phyloP scores from a whole-genome alignment of 2,797 vertebrate genomes.

The Ceyx erithaca region DNA sequence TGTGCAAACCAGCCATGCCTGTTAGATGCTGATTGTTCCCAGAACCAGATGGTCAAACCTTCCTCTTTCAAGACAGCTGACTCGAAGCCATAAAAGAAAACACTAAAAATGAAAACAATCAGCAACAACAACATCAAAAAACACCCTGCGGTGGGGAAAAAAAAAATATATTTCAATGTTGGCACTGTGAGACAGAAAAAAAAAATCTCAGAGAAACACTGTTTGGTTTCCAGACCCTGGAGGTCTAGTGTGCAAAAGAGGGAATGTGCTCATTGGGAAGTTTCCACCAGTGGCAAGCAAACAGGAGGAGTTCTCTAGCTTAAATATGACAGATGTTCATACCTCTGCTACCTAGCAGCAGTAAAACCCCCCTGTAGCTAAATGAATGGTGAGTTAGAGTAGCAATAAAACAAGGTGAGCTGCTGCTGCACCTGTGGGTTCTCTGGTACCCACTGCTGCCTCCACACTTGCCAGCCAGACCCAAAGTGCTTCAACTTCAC shows the following conservation, averaged over 20 bases:
- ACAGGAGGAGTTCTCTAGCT: constrained; percentile 22
- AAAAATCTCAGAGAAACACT: background rate
- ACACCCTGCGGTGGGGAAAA: background rate
- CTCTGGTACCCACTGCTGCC: background rate
- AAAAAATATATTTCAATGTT: constrained; percentile 1
- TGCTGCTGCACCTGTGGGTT: background rate
- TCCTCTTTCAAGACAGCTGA: constrained; percentile 53
- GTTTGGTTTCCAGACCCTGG: background rate
- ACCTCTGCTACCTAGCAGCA: constrained; percentile 31
- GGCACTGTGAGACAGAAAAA: constrained; percentile 13
- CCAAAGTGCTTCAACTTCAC: background rate
- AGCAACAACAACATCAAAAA: constrained; percentile 50
- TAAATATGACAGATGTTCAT: constrained; percentile 23
- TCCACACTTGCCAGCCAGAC: background rate
- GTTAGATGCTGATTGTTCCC: constrained; percentile 43
- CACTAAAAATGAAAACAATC: constrained; percentile 59
- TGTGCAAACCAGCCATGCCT: constrained; percentile 49
- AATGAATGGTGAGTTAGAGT: background rate
- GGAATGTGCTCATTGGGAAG: background rate
- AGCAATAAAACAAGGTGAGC: background rate
- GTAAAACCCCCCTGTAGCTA: background rate
- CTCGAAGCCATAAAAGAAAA: constrained; percentile 62
- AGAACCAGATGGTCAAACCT: constrained; percentile 57
- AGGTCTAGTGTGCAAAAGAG: background rate
- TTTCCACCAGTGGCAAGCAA: constrained; percentile 1